Percentiles rank a stretch among this genome's conserved stretches.
Evolutionary conservation across 2,888 invertebrate species (phyloP).

Genomic region (Drosophila paracracens): DNA sequence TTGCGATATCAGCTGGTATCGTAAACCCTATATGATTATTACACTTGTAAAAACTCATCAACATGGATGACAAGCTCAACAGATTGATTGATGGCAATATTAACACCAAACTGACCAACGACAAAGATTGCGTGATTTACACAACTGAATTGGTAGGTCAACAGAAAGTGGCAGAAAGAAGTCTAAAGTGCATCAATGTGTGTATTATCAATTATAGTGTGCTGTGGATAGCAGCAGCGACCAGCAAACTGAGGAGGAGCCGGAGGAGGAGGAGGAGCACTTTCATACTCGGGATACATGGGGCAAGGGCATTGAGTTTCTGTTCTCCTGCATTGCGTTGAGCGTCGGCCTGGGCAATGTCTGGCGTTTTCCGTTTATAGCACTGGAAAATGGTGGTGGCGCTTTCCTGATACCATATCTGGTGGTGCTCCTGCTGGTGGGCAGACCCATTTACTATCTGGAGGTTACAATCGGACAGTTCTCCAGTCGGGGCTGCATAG

Average conservation of each 20-base stretch:
- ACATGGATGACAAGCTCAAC: constrained; percentile 71
- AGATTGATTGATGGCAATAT: constrained; percentile 37
- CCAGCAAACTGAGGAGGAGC: neutral
- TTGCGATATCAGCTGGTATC: constrained; percentile 12
- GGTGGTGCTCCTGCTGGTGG: constrained; percentile 88
- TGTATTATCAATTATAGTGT: constrained; percentile 25
- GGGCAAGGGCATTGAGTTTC: constrained; percentile 88
- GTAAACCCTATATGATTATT: constrained; percentile 5
- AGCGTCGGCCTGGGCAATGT: constrained; percentile 89
- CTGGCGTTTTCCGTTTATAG: constrained; percentile 89
- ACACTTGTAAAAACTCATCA: constrained; percentile 20
- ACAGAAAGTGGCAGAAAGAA: accelerated
- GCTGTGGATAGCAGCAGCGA: constrained; percentile 31
- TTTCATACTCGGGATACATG: constrained; percentile 85
- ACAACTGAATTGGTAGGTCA: constrained; percentile 66
- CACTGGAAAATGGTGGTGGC: constrained; percentile 89
- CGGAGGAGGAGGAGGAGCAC: neutral
- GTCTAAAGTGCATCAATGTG: neutral
- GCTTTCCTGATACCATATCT: constrained; percentile 89
- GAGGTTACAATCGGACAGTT: constrained; percentile 91
- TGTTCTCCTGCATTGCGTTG: constrained; percentile 87
- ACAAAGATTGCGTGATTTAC: constrained; percentile 54
- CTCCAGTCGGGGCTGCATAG: constrained; percentile 88
- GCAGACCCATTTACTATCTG: constrained; percentile 89
- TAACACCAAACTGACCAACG: neutral